Base-by-base conservation (phyloP, 2,113 vertebrate species). In the Meles meles region DNA sequence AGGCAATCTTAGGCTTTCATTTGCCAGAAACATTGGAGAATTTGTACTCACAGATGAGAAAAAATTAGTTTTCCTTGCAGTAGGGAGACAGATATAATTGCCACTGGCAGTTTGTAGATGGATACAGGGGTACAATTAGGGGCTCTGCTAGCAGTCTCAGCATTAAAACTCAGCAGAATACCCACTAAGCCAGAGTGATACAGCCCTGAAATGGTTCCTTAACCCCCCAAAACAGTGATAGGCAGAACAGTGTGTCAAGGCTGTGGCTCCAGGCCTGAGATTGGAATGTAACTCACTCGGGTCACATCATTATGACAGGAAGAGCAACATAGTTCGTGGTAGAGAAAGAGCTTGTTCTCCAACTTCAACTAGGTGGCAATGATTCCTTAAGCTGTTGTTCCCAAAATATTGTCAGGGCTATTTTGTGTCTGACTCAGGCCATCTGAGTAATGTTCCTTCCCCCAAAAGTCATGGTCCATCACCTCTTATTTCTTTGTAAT, bases 1-100 rank as follows among this genome's bases (percentile, higher is more conserved):
- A 82, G 80, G 34, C 52, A 79, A 39, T 61, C 77, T 91, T 89
- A 61, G 77, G 25, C 47, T 96, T 87, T 55, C 49, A 82, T 69
- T 91, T 79, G 44, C 44, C 76, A 86, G 81, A 77, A 89, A 92
- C 55, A 59, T 29, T 85, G 25, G 14, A 86, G 37, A 37, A 93
- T 96, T 67, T 76, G 31, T 92, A 39, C 21, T 91, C 67, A 59
- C 74, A 67, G 61, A 90, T 31, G 92, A 97, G 61, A 88, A 91
- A 94, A 94, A 88, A 67, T 11, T 47, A 93, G 74, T 27, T 49
- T 80, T 96, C 76, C 63, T 61, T 69, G 15, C 42, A 65, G 61
- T 77, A 17, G 42, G 79, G 90, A 94, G 90, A 96, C 59, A 65
- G 95, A n/a, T 82, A 39, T 83, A 95, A 92, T 76, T 83, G 69